phyloP scores from a whole-genome alignment of 2,113 vertebrate genomes.

The Dipodomys stephensi region DNA sequence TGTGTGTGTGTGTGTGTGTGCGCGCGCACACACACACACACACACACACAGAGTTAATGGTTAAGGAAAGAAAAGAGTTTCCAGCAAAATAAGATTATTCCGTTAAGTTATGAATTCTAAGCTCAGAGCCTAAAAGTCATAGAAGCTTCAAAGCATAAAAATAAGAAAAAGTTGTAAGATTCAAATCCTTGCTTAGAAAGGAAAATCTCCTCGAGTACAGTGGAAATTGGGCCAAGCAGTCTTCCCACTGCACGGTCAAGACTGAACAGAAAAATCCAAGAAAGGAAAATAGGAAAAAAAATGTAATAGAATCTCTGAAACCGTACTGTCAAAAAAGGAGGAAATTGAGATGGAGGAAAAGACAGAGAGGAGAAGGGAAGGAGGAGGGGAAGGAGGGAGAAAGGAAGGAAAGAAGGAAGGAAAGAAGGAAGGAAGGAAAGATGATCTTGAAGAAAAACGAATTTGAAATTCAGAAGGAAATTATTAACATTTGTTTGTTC shows the following conservation, averaged over 20 bases:
- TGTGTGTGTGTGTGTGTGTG: too few species aligned
- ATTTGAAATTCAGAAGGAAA: not conserved
- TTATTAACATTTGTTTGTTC: constrained; percentile 28
- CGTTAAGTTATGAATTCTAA: not conserved
- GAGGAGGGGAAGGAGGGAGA: not conserved
- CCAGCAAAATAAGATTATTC: not conserved
- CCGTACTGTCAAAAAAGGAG: not conserved
- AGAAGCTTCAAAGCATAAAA: constrained; percentile 26
- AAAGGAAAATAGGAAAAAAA: not conserved
- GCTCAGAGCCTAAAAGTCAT: not conserved
- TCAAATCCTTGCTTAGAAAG: constrained; percentile 1
- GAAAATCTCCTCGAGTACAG: not conserved
- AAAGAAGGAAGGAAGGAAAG: not conserved
- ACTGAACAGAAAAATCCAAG: not conserved
- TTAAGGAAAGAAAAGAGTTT: constrained; percentile 3
- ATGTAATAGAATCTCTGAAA: not conserved
- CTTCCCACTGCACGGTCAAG: not conserved
- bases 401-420: not conserved
- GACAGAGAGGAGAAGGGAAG: not conserved
- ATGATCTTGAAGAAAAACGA: not conserved
- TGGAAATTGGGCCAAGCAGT: not conserved
- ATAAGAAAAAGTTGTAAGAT: not conserved
- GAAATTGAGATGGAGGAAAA: not conserved
- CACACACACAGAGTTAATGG: too few species aligned
- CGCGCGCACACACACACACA: too few species aligned